Base-by-base conservation (phyloP, 2,113 vertebrate species). In the Sterrhoptilus dennistouni region DNA sequence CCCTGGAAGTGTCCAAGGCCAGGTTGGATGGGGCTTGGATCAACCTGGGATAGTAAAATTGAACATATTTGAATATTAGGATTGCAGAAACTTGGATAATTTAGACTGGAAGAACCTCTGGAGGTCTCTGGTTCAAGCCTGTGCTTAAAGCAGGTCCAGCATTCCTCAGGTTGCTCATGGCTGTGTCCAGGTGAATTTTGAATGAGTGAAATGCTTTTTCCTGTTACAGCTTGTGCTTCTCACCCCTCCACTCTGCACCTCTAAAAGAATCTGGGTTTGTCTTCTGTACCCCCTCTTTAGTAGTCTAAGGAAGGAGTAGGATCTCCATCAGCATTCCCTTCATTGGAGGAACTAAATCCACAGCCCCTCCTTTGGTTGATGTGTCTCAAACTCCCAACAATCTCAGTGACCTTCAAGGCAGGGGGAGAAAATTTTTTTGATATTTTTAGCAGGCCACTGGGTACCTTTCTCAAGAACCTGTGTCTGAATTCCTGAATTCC, bases 321-420 rank as follows among this genome's bases (percentile, higher is more conserved):
- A 18, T 65, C 16, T 83, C 33, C 25, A 16, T 70, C 19, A 65
- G 12, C 49, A 49, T 35, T 64, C 18, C 28, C 3, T 19, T 56
- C 1, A 1, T 5, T n/a, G 56, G 50, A 56, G 24, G 35, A 74
- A 10, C 18, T 9, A 17, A n/a, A 0, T 60, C 54, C 72, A 80
- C 64, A 69, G 18, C 33, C 25, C 6, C 9, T 60, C 20, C 35
- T 68, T 42, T 31, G 9, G 59, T 3, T 74, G 42, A 3, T 20
- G 47, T 21, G 12, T 21, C 50, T 44, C 64, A 70, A 69, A 23
- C 13, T 36, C 50, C 18, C 19, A 71, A 17, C 8, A 35, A 17
- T 33, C 38, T 53, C 31, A 52, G 47, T 23, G 28, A 8, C 31
- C n/a, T 57, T 71, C 2, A 3, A 57, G 59, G 24, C 42, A 76